These are phyloP conservation scores for Glyptemys insculpta DNA, from an alignment of 2,797 vertebrate species.

Conservation along the genomic window DNA sequence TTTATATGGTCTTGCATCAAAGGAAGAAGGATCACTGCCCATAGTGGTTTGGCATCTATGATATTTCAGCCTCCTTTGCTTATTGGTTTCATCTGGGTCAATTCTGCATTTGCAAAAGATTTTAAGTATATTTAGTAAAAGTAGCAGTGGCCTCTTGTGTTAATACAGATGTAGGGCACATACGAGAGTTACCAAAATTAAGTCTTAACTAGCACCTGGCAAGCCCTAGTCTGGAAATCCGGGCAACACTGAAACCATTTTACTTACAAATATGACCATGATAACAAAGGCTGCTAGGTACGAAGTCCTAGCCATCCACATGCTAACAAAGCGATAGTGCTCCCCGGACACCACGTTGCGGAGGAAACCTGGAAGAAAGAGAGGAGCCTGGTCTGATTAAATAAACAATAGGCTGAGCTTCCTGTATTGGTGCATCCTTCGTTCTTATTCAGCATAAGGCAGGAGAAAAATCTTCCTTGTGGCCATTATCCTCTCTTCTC, in stretches of 20 bases:
- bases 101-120: not conserved
- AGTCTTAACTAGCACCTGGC: rapidly evolving
- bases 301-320: slow-evolving; percentile 99
- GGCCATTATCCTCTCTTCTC: slow-evolving; percentile 10
- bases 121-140: rapidly evolving
- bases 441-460: not conserved
- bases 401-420: not conserved
- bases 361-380: slow-evolving; percentile 88
- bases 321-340: slow-evolving; percentile 98
- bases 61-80: not conserved
- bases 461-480: not conserved
- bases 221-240: not conserved
- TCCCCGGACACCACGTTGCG: slow-evolving; percentile 97
- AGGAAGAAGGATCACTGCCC: not conserved
- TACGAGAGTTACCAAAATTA: not conserved
- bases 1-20: not conserved
- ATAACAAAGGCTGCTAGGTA: slow-evolving; percentile 97
- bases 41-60: not conserved
- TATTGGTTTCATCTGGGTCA: not conserved
- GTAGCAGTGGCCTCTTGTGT: not conserved
- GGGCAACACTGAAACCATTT: not conserved
- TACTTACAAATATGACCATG: slow-evolving; percentile 98
- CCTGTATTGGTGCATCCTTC: not conserved
- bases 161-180: not conserved
- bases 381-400: not conserved